phyloP scores from a whole-genome alignment of 2,113 vertebrate species.

The Dromiciops gliroides region DNA sequence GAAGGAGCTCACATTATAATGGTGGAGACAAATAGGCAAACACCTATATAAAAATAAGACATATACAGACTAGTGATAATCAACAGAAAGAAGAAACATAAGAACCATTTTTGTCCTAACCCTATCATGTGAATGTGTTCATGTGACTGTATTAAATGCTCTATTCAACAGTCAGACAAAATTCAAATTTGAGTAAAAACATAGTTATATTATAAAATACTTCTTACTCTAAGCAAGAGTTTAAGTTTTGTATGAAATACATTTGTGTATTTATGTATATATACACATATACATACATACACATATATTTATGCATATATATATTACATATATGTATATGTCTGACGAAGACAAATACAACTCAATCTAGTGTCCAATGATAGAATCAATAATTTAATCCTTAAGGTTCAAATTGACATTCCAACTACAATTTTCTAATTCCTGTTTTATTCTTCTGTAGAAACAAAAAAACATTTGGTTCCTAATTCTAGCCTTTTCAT shows the following conservation, averaged over 20 bases:
- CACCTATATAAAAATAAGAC: too few relatives aligned
- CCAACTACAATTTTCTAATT: neutral
- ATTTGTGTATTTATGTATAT: too few relatives aligned
- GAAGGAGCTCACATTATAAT: too few relatives aligned
- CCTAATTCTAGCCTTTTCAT: neutral
- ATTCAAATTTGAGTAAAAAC: too few relatives aligned
- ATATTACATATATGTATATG: neutral
- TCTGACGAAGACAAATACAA: neutral
- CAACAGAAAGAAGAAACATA: neutral
- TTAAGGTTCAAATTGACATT: neutral
- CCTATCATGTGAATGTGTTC: neutral
- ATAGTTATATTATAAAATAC: too few relatives aligned
- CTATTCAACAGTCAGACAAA: constrained; percentile 17
- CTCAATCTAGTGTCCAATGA: neutral
- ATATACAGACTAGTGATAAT: neutral
- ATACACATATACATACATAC: too few relatives aligned
- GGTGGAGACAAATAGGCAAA: too few relatives aligned
- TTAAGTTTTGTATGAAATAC: too few relatives aligned
- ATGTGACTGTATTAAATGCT: neutral
- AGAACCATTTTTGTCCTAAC: neutral
- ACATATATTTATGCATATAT: too few relatives aligned
- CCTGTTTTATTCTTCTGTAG: constrained; percentile 11
- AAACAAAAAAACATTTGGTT: neutral
- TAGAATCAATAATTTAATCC: neutral
- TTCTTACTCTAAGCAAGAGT: too few relatives aligned